Conservation (phyloP, 1,140 invertebrate genomes). For the Drosophila burlai region DNA sequence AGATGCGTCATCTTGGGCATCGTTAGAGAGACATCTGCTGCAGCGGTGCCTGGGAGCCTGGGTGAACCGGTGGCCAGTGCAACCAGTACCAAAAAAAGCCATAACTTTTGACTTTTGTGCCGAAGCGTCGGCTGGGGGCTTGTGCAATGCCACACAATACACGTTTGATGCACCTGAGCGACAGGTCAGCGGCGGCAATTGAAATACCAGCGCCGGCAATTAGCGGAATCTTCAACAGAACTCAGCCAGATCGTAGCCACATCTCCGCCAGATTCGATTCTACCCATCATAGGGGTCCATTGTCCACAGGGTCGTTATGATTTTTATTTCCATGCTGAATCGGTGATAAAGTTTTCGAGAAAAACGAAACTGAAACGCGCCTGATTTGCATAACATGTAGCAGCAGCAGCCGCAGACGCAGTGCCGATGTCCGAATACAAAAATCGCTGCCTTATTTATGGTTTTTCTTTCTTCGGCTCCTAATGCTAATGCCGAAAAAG, state of each 20-base stretch:
- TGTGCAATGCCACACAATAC: slow-evolving; percentile 66
- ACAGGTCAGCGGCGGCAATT: slow-evolving; percentile 66
- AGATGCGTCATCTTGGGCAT: slow-evolving; percentile 66
- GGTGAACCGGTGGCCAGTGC: slow-evolving; percentile 12
- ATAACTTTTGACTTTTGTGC: slow-evolving; percentile 70
- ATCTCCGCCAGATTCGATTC: not conserved
- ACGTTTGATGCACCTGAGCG: slow-evolving; percentile 61
- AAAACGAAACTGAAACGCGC: slow-evolving; percentile 44
- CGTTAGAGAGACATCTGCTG: slow-evolving; percentile 34
- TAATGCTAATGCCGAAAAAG: slow-evolving; percentile 51
- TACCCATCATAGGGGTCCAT: slow-evolving; percentile 7
- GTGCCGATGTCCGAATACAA: no score
- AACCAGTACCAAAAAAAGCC: slow-evolving; percentile 57
- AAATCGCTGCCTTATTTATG: slow-evolving; percentile 64
- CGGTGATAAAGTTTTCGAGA: slow-evolving; percentile 56
- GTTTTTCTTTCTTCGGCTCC: slow-evolving; percentile 57
- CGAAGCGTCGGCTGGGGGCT: slow-evolving; percentile 8
- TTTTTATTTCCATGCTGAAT: slow-evolving; percentile 48
- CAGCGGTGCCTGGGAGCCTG: slow-evolving; percentile 21
- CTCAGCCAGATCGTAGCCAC: not conserved
- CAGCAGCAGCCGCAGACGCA: slow-evolving; percentile 1
- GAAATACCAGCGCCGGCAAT: slow-evolving; percentile 44
- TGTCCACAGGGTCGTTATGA: slow-evolving; percentile 33
- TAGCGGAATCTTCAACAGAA: slow-evolving; percentile 22
- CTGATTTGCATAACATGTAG: slow-evolving; percentile 73